Evolutionary conservation across 1,140 invertebrate genomes (phyloP).

Genomic region (Orchestia grillus): DNA sequence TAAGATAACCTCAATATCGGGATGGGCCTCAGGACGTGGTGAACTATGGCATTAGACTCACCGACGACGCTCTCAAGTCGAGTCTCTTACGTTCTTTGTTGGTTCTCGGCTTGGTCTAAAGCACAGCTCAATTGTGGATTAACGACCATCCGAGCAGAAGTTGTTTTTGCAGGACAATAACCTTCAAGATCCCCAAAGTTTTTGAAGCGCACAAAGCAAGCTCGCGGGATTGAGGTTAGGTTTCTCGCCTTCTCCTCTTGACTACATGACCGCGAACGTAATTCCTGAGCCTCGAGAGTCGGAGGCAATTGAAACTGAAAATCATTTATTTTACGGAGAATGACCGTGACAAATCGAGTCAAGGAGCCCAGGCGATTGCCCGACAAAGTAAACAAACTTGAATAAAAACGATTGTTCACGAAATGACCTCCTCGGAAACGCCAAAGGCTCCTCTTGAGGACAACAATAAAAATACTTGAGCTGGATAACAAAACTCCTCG

Average conservation of each 20-base stretch:
- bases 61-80: neutral
- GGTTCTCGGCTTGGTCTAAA: neutral
- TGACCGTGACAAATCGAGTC: conserved; percentile 50
- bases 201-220: neutral
- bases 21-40: neutral
- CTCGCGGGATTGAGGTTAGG: conserved; percentile 13
- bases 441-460: conserved; percentile 4
- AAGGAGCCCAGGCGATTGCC: neutral
- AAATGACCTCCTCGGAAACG: conserved; percentile 47
- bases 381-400: conserved; percentile 45
- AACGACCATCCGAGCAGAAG: conserved; percentile 40
- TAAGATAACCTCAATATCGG: neutral
- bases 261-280: conserved; percentile 29
- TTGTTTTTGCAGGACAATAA: conserved; percentile 33
- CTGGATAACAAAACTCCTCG: conserved; percentile 39
- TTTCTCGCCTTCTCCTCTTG: conserved; percentile 4
- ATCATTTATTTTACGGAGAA: conserved; percentile 42
- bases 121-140: conserved; percentile 46
- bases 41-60: neutral
- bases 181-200: neutral
- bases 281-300: neutral
- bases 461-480: conserved; percentile 46
- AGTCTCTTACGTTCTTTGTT: neutral
- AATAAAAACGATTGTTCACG: conserved; percentile 18
- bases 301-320: neutral